Conservation (phyloP, 2,888 invertebrate species). For the Marasmarcha lunaedactyla region DNA sequence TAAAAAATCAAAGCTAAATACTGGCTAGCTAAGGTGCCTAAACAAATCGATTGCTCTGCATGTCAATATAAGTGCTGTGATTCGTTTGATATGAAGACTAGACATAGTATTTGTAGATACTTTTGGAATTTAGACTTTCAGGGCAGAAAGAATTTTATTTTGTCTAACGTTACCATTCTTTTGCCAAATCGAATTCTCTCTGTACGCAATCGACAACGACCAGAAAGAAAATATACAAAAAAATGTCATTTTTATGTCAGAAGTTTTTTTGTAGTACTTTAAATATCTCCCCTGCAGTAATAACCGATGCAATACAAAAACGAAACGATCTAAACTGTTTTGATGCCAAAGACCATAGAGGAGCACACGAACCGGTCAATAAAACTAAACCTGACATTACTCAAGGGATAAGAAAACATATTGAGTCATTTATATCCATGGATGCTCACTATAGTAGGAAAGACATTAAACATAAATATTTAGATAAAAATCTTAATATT, state of each 20-base stretch:
- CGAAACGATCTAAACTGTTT: neutral
- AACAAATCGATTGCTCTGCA: conserved; percentile 3
- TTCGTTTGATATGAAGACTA: no score
- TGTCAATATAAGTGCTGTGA: conserved; percentile 2
- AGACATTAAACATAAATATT: conserved; percentile 4
- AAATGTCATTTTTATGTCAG: conserved; percentile 5
- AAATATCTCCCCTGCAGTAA: conserved; percentile 1
- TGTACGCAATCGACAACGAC: neutral
- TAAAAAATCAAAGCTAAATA: conserved; percentile 1
- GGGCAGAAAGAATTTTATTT: neutral
- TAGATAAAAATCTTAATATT: conserved; percentile 1
- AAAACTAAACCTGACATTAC: conserved; percentile 3
- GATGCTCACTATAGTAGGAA: conserved; percentile 6
- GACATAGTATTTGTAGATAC: conserved; percentile 4
- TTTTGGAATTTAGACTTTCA: conserved; percentile 6
- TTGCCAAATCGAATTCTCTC: neutral
- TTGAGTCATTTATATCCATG: conserved; percentile 5
- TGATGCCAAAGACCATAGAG: conserved; percentile 1
- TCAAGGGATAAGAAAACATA: conserved; percentile 4
- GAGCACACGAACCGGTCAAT: conserved; percentile 1
- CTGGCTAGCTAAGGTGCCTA: conserved; percentile 3
- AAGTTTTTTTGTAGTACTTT: conserved; percentile 6
- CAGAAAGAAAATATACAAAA: conserved; percentile 3
- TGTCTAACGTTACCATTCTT: neutral
- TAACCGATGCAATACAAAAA: conserved; percentile 5